Conservation (phyloP, 2,888 invertebrate species). For the Ormyrus rosae region DNA sequence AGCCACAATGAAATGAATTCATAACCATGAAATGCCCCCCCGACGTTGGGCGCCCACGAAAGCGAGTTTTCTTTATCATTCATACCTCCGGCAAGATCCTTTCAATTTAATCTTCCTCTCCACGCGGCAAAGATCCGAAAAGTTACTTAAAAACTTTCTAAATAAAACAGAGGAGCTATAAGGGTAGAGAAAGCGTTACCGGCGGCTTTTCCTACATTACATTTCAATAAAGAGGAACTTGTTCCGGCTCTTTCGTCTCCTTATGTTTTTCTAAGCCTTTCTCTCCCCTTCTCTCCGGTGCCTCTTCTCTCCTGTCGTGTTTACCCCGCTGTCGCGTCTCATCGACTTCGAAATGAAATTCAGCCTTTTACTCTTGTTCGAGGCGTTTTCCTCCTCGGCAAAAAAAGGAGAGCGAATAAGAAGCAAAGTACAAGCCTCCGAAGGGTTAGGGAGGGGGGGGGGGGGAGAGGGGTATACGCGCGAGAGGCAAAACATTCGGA, state of each 20-base stretch:
- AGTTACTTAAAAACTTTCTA: constrained; percentile 45
- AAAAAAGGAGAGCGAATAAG: constrained; percentile 11
- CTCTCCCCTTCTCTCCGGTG: neutral
- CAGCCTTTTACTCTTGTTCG: constrained; percentile 30
- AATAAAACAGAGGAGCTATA: constrained; percentile 39
- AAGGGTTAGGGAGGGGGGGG: neutral
- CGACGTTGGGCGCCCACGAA: neutral
- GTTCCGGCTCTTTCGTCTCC: constrained; percentile 31
- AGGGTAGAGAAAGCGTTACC: neutral
- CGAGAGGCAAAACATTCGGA: constrained; percentile 42
- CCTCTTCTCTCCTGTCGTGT: neutral
- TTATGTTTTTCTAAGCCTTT: constrained; percentile 39
- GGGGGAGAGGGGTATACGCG: too few relatives aligned
- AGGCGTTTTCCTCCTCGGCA: neutral
- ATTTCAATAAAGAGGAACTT: constrained; percentile 54
- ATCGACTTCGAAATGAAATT: constrained; percentile 55
- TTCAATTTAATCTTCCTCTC: constrained; percentile 46
- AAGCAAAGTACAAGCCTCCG: neutral
- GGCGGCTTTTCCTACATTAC: constrained; percentile 50
- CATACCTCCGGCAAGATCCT: constrained; percentile 29
- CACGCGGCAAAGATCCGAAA: neutral
- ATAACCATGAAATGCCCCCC: constrained; percentile 9
- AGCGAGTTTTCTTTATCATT: constrained; percentile 40
- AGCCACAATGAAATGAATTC: constrained; percentile 21
- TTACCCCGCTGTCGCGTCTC: constrained; percentile 24